These are phyloP conservation scores for Mirounga angustirostris DNA, from an alignment of 2,113 vertebrate genomes.

Conservation along the genomic window DNA sequence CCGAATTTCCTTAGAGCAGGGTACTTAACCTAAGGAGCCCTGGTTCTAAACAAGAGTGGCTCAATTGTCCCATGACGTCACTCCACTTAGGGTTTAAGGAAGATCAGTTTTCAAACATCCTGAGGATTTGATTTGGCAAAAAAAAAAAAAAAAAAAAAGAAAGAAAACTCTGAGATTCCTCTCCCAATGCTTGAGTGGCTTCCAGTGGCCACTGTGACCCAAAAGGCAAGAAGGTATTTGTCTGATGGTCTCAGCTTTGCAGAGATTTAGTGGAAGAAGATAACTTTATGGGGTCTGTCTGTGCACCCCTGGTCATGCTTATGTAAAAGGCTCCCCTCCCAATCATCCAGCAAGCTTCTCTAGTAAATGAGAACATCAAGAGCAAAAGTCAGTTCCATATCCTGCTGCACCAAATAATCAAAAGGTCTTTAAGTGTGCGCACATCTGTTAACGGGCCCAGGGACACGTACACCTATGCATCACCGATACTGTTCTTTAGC, in stretches of 20 bases:
- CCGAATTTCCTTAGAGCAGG: background rate
- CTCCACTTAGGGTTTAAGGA: background rate
- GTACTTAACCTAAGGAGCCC: background rate
- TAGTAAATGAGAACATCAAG: background rate
- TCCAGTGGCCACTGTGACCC: background rate
- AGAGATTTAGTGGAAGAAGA: background rate
- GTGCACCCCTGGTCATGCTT: background rate
- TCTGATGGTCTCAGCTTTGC: background rate
- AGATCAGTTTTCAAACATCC: background rate
- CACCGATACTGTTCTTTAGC: background rate
- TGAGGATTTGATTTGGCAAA: background rate
- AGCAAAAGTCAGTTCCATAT: background rate
- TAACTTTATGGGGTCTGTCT: background rate
- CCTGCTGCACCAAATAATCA: background rate
- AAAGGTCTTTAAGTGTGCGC: background rate
- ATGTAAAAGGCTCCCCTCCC: background rate
- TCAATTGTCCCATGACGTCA: background rate
- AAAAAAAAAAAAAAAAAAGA: slow-evolving; percentile 10
- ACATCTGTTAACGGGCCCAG: background rate
- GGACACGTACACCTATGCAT: background rate
- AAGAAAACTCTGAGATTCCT: background rate
- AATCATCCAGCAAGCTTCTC: background rate
- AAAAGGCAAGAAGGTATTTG: background rate
- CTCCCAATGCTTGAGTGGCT: slow-evolving; percentile 14
- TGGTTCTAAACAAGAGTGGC: background rate